These are phyloP conservation scores for Entomyzon cyanotis DNA, from an alignment of 2,113 vertebrate genomes.

Conservation along the genomic window DNA sequence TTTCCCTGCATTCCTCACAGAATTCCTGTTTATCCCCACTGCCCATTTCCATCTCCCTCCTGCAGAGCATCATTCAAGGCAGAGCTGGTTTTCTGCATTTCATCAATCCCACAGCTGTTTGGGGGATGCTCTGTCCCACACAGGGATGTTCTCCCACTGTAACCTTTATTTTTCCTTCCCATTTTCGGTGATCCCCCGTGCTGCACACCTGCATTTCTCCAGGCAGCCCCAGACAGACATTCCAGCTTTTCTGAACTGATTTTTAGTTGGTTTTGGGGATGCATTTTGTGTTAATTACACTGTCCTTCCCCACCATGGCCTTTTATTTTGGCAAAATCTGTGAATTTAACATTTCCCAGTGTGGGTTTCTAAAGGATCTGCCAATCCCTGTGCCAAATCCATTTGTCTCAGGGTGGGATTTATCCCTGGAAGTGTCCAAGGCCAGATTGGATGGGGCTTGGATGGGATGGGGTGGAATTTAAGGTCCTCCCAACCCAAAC, in stretches of 20 bases:
- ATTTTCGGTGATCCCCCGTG: not conserved
- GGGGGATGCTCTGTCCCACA: not conserved
- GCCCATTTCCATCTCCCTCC: not conserved
- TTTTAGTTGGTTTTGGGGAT: not conserved
- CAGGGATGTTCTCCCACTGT: not conserved
- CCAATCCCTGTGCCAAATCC: accelerated
- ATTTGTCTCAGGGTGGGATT: not conserved
- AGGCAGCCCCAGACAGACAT: not conserved
- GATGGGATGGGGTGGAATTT: not conserved
- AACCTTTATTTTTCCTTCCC: not conserved
- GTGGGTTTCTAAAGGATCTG: not conserved
- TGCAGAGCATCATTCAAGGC: accelerated
- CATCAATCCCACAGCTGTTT: not conserved
- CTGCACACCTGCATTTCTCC: not conserved
- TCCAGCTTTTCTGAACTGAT: not conserved
- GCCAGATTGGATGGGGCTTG: accelerated
- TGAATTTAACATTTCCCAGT: not conserved
- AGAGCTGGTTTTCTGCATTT: not conserved
- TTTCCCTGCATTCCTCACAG: not conserved
- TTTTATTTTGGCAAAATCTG: not conserved
- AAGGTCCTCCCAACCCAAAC: not conserved
- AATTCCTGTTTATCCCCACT: not conserved
- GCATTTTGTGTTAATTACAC: accelerated
- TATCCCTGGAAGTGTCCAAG: not conserved
- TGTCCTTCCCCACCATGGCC: accelerated